phyloP scores from a whole-genome alignment of 2,797 vertebrate genomes.

The Labeo calbasu region DNA sequence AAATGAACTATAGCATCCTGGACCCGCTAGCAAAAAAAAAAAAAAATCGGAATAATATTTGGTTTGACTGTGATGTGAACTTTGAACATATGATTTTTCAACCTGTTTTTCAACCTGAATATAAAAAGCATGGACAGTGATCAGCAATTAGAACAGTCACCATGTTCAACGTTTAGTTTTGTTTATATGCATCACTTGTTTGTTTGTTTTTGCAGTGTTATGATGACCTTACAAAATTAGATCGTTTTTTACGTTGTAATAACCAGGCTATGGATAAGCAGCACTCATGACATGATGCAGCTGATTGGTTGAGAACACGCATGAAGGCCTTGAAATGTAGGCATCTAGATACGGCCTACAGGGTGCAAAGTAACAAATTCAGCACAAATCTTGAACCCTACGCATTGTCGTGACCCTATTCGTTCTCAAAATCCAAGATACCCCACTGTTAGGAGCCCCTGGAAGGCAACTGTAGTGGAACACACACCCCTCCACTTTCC shows the following conservation, averaged over 20 bases:
- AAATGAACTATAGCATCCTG: no score
- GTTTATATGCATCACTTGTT: neutral
- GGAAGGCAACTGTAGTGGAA: conserved; percentile 52
- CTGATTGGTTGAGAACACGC: neutral
- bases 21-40: no score
- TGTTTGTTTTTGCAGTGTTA: neutral
- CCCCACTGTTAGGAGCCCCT: conserved; percentile 46
- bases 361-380: conserved; percentile 4
- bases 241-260: neutral
- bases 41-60: no score
- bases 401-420: conserved; percentile 34
- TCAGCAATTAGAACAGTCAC: neutral
- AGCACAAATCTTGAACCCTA: conserved; percentile 22
- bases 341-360: neutral
- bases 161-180: neutral
- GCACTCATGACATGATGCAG: neutral
- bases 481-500: conserved; percentile 50
- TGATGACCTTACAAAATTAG: neutral
- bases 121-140: neutral
- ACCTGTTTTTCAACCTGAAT: no score
- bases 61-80: no score
- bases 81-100: no score
- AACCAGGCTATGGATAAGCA: neutral
- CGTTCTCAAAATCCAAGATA: conserved; percentile 27
- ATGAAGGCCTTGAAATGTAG: neutral